phyloP scores from a whole-genome alignment of 2,888 invertebrate genomes.

The Andrena praecox region DNA sequence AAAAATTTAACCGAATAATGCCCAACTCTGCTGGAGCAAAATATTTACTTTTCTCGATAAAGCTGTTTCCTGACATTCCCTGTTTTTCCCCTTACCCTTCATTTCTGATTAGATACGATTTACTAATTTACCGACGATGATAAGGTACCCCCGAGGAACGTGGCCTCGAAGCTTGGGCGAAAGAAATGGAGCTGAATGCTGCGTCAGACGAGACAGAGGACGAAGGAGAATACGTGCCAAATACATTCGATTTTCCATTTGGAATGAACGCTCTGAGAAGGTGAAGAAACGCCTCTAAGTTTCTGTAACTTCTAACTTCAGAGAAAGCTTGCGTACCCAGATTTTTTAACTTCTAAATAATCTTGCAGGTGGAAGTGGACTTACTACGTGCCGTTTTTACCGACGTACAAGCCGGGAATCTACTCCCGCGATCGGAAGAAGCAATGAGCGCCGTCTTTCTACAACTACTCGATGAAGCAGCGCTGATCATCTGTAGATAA shows the following conservation, averaged over 20 bases:
- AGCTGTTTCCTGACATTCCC: neutral
- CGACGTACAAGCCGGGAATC: constrained; percentile 86
- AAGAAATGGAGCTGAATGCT: constrained; percentile 88
- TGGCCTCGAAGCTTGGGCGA: constrained; percentile 91
- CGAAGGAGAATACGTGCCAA: constrained; percentile 84
- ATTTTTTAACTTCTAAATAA: no score
- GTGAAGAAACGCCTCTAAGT: constrained; percentile 80
- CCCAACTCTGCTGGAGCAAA: no score
- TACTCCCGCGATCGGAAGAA: constrained; percentile 31
- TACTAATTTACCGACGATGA: no score
- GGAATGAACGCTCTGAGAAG: constrained; percentile 89
- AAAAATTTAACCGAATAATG: no score
- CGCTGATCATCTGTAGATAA: neutral
- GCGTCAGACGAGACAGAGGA: constrained; percentile 82
- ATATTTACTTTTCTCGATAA: no score
- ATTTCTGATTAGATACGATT: neutral
- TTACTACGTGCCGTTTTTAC: constrained; percentile 89
- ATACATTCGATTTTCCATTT: constrained; percentile 90
- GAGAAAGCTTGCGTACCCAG: no score
- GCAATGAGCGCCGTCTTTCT: constrained; percentile 20
- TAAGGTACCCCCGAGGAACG: constrained; percentile 91
- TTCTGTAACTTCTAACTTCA: neutral
- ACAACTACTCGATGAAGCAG: neutral
- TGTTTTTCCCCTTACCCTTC: neutral
- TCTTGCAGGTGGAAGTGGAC: constrained; percentile 89